Base-by-base conservation (phyloP, 2,113 vertebrate species). In the Heterotis niloticus region DNA sequence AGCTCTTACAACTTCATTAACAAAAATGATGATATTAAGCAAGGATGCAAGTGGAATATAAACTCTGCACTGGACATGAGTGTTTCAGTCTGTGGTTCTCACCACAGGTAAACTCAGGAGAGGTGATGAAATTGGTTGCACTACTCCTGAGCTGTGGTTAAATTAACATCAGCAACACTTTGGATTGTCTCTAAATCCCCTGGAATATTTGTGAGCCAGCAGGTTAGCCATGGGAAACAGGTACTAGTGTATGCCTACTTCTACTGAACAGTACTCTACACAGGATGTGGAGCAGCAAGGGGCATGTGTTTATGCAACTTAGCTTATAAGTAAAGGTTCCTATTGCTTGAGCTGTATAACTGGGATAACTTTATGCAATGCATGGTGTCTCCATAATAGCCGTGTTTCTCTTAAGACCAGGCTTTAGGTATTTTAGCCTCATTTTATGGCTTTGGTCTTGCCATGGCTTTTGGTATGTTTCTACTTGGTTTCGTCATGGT, bases 131-230 rank as follows among this genome's bases (percentile, higher is more conserved):
- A 34, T 16, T 71, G 29, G 51, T 29, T 59, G 76, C 54, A 24
- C 14, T 14, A 18, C 23, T 26, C 54, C 66, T 60, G 67, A 44
- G 66, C 29, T 76, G 59, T 44, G 62, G 62, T 70, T 17, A 51
- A 74, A 29, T 64, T 64, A 17, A 54, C 28, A n/a, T 10, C 74
- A 80, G 69, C 68, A 76, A 29, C 18, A 24, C 20, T 66, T 69
- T 54, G 23, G 73, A 59, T 23, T 67, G n/a, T 44, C 34, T 64
- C 18, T 73, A 52, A 12, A 57, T 51, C 65, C 56, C 1, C 34
- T 23, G 73, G 29, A 76, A 69, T 57, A 26, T 26, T 73, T 66
- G 18, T 60, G 29, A 26, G 59, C 10, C 23, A 67, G 34, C 70
- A 51, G 17, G 44, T 34, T 74, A 54, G 10, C 65, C 24, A 12